Evolutionary conservation across 23 tunicate species (phyloP).

Genomic region (Clavelina lepadiformis): DNA sequence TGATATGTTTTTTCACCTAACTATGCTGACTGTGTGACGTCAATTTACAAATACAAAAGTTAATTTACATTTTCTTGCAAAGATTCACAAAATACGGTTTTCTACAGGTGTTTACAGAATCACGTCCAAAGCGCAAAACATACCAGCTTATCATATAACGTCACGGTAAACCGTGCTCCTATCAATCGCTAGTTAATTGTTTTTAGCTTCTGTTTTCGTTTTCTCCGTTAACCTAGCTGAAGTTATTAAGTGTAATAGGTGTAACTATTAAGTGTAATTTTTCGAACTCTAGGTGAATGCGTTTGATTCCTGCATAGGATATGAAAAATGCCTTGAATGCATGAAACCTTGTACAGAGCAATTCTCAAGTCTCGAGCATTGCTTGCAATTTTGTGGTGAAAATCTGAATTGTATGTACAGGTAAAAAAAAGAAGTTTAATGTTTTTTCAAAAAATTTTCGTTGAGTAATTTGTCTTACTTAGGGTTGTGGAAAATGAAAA

Average conservation of each 20-base stretch:
- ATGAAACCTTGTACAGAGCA: slow-evolving; percentile 29
- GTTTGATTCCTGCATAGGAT: slow-evolving; percentile 4
- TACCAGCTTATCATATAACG: neutral
- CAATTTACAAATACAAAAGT: no score
- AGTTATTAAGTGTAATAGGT: no score
- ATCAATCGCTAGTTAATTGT: no score
- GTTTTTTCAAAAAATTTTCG: neutral
- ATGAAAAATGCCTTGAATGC: slow-evolving; percentile 17
- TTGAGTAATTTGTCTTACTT: neutral
- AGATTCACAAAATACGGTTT: no score
- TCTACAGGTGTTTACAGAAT: slow-evolving; percentile 3
- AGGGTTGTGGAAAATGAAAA: neutral
- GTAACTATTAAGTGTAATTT: no score
- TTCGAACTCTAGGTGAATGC: neutral
- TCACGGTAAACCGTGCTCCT: neutral
- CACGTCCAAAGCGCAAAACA: neutral
- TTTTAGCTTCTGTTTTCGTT: no score
- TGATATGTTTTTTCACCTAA: neutral
- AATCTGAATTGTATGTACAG: slow-evolving; percentile 49
- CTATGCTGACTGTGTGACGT: no score
- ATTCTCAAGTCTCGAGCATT: slow-evolving; percentile 20
- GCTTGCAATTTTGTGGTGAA: slow-evolving; percentile 31
- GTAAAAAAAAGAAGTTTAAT: slow-evolving; percentile 2
- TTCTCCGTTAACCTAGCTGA: no score
- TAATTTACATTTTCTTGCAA: no score